Conservation (phyloP, 2,888 invertebrate species). For the Philereme transversata region DNA sequence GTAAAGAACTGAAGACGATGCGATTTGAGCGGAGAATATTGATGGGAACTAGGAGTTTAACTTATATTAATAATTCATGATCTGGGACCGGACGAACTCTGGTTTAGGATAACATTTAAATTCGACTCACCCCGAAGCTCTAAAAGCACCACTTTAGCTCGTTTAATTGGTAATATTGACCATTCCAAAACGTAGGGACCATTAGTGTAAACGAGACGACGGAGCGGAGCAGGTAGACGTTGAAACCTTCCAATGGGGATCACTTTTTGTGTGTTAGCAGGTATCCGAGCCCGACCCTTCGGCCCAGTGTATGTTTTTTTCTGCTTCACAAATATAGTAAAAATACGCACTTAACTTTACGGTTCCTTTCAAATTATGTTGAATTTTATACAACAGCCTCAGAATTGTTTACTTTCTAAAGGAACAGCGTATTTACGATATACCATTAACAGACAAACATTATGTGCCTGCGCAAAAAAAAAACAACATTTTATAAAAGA, state of each 20-base stretch:
- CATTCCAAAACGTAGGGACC: constrained; percentile 64
- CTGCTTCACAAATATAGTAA: constrained; percentile 46
- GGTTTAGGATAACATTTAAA: constrained; percentile 64
- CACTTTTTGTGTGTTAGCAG: constrained; percentile 72
- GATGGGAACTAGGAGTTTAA: constrained; percentile 51
- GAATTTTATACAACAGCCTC: constrained; percentile 32
- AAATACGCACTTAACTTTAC: constrained; percentile 35
- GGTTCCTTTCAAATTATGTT: constrained; percentile 42
- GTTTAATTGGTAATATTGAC: constrained; percentile 77
- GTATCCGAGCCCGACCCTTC: constrained; percentile 65
- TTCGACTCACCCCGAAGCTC: constrained; percentile 65
- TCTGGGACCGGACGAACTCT: constrained; percentile 53
- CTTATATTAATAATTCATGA: constrained; percentile 72
- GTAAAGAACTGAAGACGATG: constrained; percentile 46
- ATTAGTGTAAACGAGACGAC: constrained; percentile 71
- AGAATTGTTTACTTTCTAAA: constrained; percentile 35
- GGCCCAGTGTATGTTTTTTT: constrained; percentile 58
- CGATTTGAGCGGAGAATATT: constrained; percentile 46
- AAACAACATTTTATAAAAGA: constrained; percentile 8
- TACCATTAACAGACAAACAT: constrained; percentile 15
- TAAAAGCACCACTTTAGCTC: constrained; percentile 66
- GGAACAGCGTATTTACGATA: constrained; percentile 16
- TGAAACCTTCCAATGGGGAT: constrained; percentile 61
- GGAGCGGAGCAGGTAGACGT: constrained; percentile 73
- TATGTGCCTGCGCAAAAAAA: constrained; percentile 13